These are phyloP conservation scores for Lepus europaeus DNA, from an alignment of 2,113 vertebrate genomes.

Conservation along the genomic window DNA sequence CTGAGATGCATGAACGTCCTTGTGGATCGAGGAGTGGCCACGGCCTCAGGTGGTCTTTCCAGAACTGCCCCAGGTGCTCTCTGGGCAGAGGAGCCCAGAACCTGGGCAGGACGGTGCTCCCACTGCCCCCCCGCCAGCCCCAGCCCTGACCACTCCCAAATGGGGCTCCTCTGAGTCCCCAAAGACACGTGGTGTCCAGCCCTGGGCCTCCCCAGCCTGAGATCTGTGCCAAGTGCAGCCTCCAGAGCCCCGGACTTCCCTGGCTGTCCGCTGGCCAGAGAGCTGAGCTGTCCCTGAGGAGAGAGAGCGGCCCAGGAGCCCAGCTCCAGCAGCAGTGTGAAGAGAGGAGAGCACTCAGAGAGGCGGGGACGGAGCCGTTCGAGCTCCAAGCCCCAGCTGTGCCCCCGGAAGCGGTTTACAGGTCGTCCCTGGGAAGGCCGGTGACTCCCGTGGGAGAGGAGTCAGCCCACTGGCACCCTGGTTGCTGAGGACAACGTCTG, in stretches of 20 bases:
- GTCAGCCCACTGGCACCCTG: neutral
- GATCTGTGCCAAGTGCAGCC: neutral
- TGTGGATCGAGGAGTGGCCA: accelerated
- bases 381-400: neutral
- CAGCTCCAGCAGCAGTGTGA: too few species aligned
- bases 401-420: neutral
- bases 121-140: neutral
- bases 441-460: neutral
- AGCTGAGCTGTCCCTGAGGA: neutral
- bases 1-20: accelerated
- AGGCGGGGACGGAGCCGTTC: neutral
- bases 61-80: too few species aligned
- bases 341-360: neutral
- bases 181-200: accelerated
- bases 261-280: neutral
- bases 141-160: neutral
- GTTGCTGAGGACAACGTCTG: neutral
- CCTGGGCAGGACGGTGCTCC: accelerated
- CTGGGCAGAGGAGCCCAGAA: neutral
- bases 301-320: neutral
- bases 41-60: too few species aligned
- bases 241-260: neutral
- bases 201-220: neutral
- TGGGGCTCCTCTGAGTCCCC: neutral
- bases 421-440: neutral